Evolutionary conservation across 2,797 vertebrate species (phyloP), one percentile per base, ranked within the genome.

Genomic region (Enteromius trimaculatus): DNA sequence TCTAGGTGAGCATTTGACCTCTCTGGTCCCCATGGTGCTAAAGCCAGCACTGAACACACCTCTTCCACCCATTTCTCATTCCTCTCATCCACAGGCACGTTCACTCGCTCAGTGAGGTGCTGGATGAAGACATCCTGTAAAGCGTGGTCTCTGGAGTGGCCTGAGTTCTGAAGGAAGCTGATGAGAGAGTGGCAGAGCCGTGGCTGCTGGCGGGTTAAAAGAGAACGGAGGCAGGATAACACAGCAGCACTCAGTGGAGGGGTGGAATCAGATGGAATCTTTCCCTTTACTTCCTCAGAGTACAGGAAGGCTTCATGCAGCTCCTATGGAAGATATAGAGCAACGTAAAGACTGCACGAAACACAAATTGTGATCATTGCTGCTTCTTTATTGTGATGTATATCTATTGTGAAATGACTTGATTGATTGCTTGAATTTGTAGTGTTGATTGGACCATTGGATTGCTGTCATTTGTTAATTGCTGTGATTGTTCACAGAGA

Each of bases 41-140:
- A 88, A 44, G 92, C 92, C 85, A 99, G 90, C 70, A 93, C 92
- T 0, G 90, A 74, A 17, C 95, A 98, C 79, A 98, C 91, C 70
- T 95, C 92, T 72, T 96, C 94, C 0, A 91, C 93, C 84, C 87
- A 92, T 4, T 51, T 90, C 70, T 84, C 87, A 80, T 72, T 80
- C 85, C 90, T 87, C 79, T 94, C 89, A 0, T 39, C 71, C 89
- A 89, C 90, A 1, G 90, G 84, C 86, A 88, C 90, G 26, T 65
- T 89, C 42, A 98, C 88, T 21, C 92, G 93, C 80, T 94, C 94
- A 72, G 91, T 90, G 72, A 98, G 92, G 90, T 96, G 94, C 65
- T 93, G 94, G 82, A 97, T 92, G 84, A 97, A 96, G 0, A 94
- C 86, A 65, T 94, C 93, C 81, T 97, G 96, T 37, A 97, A 90